Evolutionary conservation across 2,888 invertebrate species (phyloP), one percentile per base, ranked within the genome.

Genomic region (Pollenia amentaria): DNA sequence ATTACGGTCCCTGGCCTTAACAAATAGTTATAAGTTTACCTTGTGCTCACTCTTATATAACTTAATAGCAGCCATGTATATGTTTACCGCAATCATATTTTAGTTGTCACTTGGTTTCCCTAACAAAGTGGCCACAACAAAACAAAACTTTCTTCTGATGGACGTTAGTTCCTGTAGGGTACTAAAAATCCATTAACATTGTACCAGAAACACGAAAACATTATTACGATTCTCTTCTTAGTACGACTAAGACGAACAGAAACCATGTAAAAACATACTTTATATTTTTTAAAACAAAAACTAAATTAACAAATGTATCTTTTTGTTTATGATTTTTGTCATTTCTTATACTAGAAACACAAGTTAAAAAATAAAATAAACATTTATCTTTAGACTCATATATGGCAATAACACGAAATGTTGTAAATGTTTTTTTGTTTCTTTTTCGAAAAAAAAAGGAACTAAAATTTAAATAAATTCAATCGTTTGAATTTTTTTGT

Each of bases 391-490:
- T 60, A 12, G 16, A 57, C n/a, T 42, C 57, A 42, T 67, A 51
- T 44, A 21, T 67, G 57, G 67, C 51, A 57, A 51, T 7, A 82
- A 69, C 81, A 69, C 44, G 21, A 82, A 51, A 29, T 16, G 11
- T 40, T 42, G 44, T 21, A 69, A 60, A 42, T 53, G 65, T 62
- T 53, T 18, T 29, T 29, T 29, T 29, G 29, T 29, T 6, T 29
- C 29, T 29, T 29, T 29, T 29, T 29, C 6, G 29, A 29, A 29
- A 29, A 29, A 44, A 67, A 53, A 76, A 82, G 62, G 69, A 76
- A 82, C 82, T 76, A n/a, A 70, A 82, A 76, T 76, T 70, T 76
- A 76, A 82, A 76, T 76, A 82, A 82, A 75, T 53, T 53, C 76
- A 29, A 46, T 38, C 38, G 18, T 70, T 73, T 14, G 14, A 0